Percentiles rank a stretch among this genome's conserved stretches.
These are phyloP conservation scores for Tenebrosternarchus preto DNA, from an alignment of 2,113 vertebrate genomes.

Conservation along the genomic window DNA sequence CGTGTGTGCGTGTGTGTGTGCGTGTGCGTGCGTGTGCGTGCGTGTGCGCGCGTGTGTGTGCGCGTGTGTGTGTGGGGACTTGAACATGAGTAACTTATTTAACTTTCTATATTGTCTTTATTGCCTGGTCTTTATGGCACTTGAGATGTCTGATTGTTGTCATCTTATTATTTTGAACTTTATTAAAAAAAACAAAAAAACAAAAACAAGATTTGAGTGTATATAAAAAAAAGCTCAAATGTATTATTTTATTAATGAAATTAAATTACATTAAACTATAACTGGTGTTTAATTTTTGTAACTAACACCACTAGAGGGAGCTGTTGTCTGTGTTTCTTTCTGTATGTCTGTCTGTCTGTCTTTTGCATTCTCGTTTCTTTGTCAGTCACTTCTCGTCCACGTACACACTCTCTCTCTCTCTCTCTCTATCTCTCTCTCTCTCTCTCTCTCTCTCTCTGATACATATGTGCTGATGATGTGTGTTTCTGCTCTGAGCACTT, in stretches of 20 bases:
- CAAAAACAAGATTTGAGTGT: background rate
- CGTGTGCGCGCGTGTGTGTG: background rate
- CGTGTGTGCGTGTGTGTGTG: slow-evolving; percentile 7
- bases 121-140: slow-evolving; percentile 18
- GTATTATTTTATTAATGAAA: slow-evolving; percentile 54
- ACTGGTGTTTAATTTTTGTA: background rate
- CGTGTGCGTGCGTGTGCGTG: background rate
- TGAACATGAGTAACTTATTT: slow-evolving; percentile 31
- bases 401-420: too few relatives aligned
- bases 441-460: background rate
- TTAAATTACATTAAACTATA: slow-evolving; percentile 46
- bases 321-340: slow-evolving; percentile 1
- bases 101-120: slow-evolving; percentile 22
- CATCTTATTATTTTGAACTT: slow-evolving; percentile 37
- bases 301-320: slow-evolving; percentile 40
- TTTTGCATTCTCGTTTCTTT: slow-evolving; percentile 53
- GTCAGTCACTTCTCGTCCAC: background rate
- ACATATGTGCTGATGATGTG: slow-evolving; percentile 1
- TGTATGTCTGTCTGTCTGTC: background rate
- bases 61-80: slow-evolving; percentile 2
- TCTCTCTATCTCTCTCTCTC: background rate
- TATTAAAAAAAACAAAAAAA: slow-evolving; percentile 7
- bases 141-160: slow-evolving; percentile 30
- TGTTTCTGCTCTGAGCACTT: background rate
- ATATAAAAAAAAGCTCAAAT: slow-evolving; percentile 23